Percentiles rank a stretch among this genome's conserved stretches.
Conservation (phyloP, 2,888 invertebrate species). For the Ariolimax columbianus region DNA sequence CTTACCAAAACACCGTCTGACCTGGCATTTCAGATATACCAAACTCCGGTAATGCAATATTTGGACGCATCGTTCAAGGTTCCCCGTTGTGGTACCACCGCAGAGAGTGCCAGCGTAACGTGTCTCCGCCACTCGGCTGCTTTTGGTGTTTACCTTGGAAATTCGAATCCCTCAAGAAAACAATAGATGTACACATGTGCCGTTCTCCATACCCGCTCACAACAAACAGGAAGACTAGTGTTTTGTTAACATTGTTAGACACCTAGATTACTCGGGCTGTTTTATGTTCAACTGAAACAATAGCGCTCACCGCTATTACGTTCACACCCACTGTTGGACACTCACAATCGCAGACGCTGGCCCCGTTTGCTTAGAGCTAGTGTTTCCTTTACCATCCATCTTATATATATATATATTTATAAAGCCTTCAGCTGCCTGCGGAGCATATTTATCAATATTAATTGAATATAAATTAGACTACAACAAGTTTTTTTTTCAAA, state of each 20-base stretch:
- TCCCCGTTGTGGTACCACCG: not conserved
- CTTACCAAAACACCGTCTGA: conserved; percentile 1
- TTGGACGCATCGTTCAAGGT: conserved; percentile 15
- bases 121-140: not conserved
- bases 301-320: not conserved
- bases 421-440: no score
- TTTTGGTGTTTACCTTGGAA: not conserved
- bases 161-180: not conserved
- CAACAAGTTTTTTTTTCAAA: no score
- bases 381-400: no score
- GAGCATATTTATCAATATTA: no score
- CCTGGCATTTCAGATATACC: conserved; percentile 7
- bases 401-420: no score
- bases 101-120: not conserved
- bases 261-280: not conserved
- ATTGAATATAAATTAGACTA: no score
- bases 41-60: not conserved
- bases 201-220: not conserved
- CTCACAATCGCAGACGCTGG: not conserved
- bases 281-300: not conserved
- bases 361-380: no score
- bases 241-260: conserved; percentile 15
- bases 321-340: not conserved
- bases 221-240: conserved; percentile 26
- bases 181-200: not conserved